Percentiles rank a stretch among this genome's conserved stretches.
phyloP scores from a whole-genome alignment of 2,888 invertebrate genomes.

The Meteorus colon region DNA sequence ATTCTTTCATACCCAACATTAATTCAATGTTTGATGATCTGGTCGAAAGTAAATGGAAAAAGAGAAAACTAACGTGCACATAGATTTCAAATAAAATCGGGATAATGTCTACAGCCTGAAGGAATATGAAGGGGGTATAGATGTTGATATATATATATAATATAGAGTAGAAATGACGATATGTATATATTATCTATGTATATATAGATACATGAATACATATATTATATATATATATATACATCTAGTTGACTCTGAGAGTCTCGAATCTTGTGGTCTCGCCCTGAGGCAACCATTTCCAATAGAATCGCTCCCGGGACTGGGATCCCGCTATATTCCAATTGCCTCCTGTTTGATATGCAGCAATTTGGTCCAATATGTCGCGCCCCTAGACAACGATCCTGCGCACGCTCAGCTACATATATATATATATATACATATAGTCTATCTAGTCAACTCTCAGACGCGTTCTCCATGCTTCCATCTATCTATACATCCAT shows the following conservation, averaged over 20 bases:
- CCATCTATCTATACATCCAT: background rate
- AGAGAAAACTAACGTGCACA: background rate
- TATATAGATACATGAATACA: conserved; percentile 15
- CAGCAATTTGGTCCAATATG: conserved; percentile 71
- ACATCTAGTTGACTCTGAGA: conserved; percentile 18
- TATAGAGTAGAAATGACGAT: conserved; percentile 23
- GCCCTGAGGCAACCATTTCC: conserved; percentile 69
- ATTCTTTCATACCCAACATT: background rate
- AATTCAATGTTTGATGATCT: background rate
- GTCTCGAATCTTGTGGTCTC: conserved; percentile 61
- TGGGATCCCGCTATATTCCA: conserved; percentile 63
- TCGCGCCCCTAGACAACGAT: conserved; percentile 64
- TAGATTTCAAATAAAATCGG: conserved; percentile 28
- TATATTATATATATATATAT: too few species aligned
- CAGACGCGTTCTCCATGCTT: background rate
- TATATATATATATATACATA: background rate
- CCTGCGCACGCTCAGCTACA: conserved; percentile 41
- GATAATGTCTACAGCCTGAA: conserved; percentile 7
- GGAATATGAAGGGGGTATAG: conserved; percentile 5
- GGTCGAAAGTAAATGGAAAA: background rate
- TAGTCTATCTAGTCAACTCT: conserved; percentile 18
- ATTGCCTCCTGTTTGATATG: conserved; percentile 71
- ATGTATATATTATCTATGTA: conserved; percentile 23
- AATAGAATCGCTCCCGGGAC: conserved; percentile 61
- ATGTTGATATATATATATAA: background rate